phyloP scores from a whole-genome alignment of 2,888 invertebrate genomes.

The Dicyrtoma fusca region DNA sequence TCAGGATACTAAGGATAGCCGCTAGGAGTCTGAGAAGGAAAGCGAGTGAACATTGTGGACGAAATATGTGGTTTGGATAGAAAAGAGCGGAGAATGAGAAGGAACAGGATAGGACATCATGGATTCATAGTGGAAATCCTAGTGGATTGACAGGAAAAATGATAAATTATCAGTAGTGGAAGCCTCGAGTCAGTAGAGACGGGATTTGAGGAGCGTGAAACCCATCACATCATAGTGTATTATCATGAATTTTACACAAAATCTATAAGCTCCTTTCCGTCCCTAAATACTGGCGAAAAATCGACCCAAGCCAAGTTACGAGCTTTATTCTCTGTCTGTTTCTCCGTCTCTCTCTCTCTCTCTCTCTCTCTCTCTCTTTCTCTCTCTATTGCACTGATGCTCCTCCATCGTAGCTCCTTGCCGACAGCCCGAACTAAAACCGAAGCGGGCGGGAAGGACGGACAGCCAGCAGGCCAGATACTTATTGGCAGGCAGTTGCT shows the following conservation, averaged over 20 bases:
- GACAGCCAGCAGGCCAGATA: no score
- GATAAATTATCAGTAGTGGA: conserved; percentile 51
- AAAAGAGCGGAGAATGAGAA: conserved; percentile 16
- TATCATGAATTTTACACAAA: conserved; percentile 48
- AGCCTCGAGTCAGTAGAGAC: conserved; percentile 37
- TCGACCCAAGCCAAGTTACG: conserved; percentile 24
- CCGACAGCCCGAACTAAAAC: no score
- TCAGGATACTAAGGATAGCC: neutral
- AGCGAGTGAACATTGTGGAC: neutral
- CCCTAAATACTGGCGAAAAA: conserved; percentile 36
- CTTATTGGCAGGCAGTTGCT: no score
- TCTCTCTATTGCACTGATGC: no score
- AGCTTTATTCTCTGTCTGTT: neutral
- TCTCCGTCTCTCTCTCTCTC: conserved; percentile 10
- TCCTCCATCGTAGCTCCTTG: no score
- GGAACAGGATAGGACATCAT: conserved; percentile 39
- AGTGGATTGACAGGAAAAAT: conserved; percentile 55
- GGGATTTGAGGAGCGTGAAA: conserved; percentile 47
- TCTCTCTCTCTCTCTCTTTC: neutral
- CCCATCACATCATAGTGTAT: conserved; percentile 43
- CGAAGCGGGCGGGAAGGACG: no score
- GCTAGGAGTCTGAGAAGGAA: neutral
- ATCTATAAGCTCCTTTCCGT: conserved; percentile 42
- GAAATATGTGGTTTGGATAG: neutral
- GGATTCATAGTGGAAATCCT: conserved; percentile 51